Evolutionary conservation across 2,113 vertebrate species (phyloP).

Genomic region (Heteronetta atricapilla): DNA sequence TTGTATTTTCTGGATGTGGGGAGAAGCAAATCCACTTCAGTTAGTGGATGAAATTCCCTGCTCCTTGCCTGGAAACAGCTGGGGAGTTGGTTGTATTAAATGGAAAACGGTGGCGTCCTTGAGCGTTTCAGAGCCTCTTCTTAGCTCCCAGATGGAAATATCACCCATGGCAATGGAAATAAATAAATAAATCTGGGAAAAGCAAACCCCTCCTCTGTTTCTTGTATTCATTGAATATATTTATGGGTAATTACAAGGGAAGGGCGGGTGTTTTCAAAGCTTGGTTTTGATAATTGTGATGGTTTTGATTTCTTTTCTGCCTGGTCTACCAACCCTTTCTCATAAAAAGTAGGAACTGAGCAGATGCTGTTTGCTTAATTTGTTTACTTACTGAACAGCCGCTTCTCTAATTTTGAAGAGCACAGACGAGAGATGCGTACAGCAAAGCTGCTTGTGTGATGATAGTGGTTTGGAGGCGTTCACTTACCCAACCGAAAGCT

Average conservation of each 20-base stretch:
- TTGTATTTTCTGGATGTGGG: not conserved
- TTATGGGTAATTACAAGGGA: not conserved
- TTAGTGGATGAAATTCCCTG: not conserved
- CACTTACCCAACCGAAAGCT: not conserved
- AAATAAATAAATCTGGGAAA: no score
- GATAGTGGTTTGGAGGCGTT: not conserved
- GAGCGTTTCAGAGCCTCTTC: not conserved
- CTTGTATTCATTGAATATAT: not conserved
- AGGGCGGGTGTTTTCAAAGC: not conserved
- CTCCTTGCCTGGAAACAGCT: not conserved
- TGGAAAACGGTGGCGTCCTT: not conserved
- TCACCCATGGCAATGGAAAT: no score
- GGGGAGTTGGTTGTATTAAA: not conserved
- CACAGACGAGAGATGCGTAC: not conserved
- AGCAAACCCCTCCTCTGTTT: not conserved
- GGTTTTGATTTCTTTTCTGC: not conserved
- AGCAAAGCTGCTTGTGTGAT: not conserved
- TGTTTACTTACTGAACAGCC: not conserved
- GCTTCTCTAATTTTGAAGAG: not conserved
- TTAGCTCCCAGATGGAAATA: not conserved
- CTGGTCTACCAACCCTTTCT: accelerated
- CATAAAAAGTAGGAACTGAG: not conserved
- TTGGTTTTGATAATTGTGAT: not conserved
- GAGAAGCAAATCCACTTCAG: not conserved
- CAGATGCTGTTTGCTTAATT: not conserved